phyloP scores from a whole-genome alignment of 2,888 invertebrate species.

The Leptopterna dolabrata region DNA sequence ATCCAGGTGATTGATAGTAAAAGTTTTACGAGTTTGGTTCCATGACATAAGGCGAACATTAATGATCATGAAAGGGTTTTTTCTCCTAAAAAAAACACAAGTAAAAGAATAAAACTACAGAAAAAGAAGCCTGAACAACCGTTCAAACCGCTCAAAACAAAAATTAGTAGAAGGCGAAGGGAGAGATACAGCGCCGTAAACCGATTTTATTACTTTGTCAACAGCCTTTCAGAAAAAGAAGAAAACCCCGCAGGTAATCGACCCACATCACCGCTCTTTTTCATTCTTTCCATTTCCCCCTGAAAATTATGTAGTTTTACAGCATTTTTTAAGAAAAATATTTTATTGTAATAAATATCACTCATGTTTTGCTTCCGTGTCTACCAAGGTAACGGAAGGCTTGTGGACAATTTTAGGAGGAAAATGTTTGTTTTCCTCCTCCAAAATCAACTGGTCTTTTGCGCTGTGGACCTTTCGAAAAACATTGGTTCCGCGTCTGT shows the following conservation, averaged over 20 bases:
- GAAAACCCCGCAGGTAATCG: neutral
- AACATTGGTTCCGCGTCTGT: too few relatives aligned
- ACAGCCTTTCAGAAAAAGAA: slow-evolving; percentile 23
- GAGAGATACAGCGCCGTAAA: slow-evolving; percentile 16
- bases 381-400: too few relatives aligned
- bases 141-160: slow-evolving; percentile 18
- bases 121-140: neutral
- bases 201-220: slow-evolving; percentile 34
- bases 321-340: neutral
- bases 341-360: too few relatives aligned
- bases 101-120: neutral
- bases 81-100: neutral
- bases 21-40: neutral
- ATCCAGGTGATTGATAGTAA: neutral
- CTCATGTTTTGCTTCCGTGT: too few relatives aligned
- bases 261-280: neutral
- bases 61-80: neutral
- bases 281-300: neutral
- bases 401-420: too few relatives aligned
- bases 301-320: neutral
- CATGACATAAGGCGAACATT: neutral
- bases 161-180: slow-evolving; percentile 4
- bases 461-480: too few relatives aligned
- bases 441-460: too few relatives aligned
- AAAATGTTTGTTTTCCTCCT: too few relatives aligned